Evolutionary conservation across 1,140 invertebrate species (phyloP).

Genomic region (Forficula auricularia): DNA sequence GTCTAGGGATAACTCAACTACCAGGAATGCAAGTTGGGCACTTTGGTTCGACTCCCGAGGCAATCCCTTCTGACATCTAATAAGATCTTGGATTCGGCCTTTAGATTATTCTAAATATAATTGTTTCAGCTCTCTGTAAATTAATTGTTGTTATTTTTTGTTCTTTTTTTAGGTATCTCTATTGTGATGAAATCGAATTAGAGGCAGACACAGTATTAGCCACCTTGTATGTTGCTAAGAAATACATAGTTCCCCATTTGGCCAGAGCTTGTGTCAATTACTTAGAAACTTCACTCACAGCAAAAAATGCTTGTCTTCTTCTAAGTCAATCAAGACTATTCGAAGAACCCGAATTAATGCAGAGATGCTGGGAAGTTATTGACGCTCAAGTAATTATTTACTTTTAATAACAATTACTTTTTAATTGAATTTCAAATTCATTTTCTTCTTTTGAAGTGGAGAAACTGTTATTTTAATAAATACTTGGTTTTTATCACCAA

Average conservation of each 20-base stretch:
- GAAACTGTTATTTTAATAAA: background rate
- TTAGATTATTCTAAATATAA: too few species aligned
- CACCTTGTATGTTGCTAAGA: conserved; percentile 79
- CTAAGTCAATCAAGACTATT: conserved; percentile 78
- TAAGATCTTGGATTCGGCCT: too few species aligned
- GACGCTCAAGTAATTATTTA: conserved; percentile 59
- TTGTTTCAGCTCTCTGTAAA: too few species aligned
- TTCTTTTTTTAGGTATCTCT: conserved; percentile 72
- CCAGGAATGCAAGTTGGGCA: too few species aligned
- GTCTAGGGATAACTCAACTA: too few species aligned
- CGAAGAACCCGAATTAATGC: conserved; percentile 83
- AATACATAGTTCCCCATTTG: conserved; percentile 82
- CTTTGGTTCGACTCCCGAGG: too few species aligned
- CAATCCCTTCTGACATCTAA: too few species aligned
- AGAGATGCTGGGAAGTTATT: conserved; percentile 87
- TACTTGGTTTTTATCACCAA: too few species aligned
- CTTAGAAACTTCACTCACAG: conserved; percentile 77
- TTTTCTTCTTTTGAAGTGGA: background rate
- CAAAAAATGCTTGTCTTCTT: conserved; percentile 80
- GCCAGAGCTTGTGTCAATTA: conserved; percentile 79
- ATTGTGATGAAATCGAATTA: conserved; percentile 86
- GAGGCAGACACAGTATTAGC: conserved; percentile 80
- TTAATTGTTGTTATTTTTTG: too few species aligned
- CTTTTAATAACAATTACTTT: conserved; percentile 4
- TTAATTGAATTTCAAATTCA: background rate